Evolutionary conservation across 1,140 invertebrate species (phyloP).

Genomic region (Ceratina calcarata): DNA sequence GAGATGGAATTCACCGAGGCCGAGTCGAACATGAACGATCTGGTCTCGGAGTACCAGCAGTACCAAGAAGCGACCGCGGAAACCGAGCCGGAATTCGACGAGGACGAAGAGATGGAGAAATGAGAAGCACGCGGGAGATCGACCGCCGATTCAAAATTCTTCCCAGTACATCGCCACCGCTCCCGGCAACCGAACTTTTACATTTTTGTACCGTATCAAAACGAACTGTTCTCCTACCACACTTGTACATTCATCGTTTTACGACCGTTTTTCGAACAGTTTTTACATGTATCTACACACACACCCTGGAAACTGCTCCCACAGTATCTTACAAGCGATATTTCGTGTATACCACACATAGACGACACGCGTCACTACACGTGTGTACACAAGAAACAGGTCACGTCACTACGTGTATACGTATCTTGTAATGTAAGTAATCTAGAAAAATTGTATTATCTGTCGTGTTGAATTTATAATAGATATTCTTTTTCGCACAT

Average conservation of each 20-base stretch:
- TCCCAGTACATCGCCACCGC: not conserved
- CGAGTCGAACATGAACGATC: constrained; percentile 85
- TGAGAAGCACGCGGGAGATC: not conserved
- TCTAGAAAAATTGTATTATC: constrained; percentile 43
- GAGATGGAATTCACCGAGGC: constrained; percentile 90
- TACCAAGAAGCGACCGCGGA: constrained; percentile 75
- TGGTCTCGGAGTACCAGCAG: constrained; percentile 80
- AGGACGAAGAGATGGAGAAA: constrained; percentile 61
- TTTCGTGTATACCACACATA: not conserved
- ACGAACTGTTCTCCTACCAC: not conserved
- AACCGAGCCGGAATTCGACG: constrained; percentile 69
- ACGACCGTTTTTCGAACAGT: constrained; percentile 20
- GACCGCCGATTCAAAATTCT: not conserved
- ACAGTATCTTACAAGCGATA: not conserved
- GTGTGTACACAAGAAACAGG: not conserved
- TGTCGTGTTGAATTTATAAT: constrained; percentile 42
- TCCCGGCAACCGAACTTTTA: not conserved
- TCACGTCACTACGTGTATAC: constrained; percentile 12
- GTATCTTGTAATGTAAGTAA: constrained; percentile 27
- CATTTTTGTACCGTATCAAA: not conserved
- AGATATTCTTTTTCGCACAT: constrained; percentile 32
- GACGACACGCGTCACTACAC: not conserved
- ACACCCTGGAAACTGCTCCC: not conserved
- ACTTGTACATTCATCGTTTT: constrained; percentile 28
- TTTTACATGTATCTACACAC: constrained; percentile 30